Conservation (phyloP, 2,113 vertebrate species). For the Pundamilia nyererei region DNA sequence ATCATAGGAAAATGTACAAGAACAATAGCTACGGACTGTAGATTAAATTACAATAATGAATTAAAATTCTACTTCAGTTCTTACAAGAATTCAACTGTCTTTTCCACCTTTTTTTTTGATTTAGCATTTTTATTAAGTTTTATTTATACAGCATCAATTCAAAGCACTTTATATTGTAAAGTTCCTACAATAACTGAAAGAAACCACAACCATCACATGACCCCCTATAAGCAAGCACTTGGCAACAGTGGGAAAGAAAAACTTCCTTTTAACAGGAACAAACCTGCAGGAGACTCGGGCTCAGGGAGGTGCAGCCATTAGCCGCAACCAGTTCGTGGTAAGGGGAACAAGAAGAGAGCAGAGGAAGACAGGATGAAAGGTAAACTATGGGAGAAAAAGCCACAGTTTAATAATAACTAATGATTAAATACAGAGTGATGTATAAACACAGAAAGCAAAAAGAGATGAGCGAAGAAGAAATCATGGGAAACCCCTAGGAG, state of each 20-base stretch:
- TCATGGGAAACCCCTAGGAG: neutral
- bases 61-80: neutral
- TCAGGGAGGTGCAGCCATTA: neutral
- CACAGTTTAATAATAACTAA: neutral
- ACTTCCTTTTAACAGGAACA: neutral
- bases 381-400: neutral
- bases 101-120: too few species aligned
- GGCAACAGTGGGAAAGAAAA: neutral
- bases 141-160: neutral
- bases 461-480: neutral
- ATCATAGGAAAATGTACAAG: neutral
- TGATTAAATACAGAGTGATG: neutral
- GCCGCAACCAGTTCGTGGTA: neutral
- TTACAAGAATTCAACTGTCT: neutral
- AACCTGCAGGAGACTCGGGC: neutral
- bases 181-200: neutral
- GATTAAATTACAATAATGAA: neutral
- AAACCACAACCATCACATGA: neutral
- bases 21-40: neutral
- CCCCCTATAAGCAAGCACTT: neutral
- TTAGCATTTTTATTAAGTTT: neutral
- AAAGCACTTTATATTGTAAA: neutral
- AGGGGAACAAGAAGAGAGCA: neutral
- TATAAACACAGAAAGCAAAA: neutral
- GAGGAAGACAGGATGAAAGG: neutral